Base-by-base conservation (phyloP, 1,140 invertebrate genomes). In the Neodiprion virginianus region DNA sequence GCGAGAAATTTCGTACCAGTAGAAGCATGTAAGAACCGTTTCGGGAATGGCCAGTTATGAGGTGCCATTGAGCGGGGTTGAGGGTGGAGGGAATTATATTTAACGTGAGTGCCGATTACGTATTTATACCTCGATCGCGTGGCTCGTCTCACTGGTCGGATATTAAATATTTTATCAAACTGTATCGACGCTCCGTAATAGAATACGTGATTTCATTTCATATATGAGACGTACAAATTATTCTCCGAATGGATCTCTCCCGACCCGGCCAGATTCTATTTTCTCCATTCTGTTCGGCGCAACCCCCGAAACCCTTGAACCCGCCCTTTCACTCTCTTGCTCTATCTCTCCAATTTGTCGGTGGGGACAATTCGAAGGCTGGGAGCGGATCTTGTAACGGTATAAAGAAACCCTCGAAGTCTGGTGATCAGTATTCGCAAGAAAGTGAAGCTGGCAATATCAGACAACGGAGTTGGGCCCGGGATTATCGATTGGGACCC, bases 401-500 rank as follows among this genome's bases (percentile, higher is more conserved):
- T 61, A 9, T 12, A 61, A 61, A 61, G 53, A 61, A 61, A 61
- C 53, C 53, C 53, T 61, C 11, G n/a, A 61, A 61, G 53, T 61
- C 11, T 12, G 0, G 11, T 17, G 53, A 61, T 61, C 53, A 61
- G 53, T 61, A 61, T 61, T 61, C 53, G 53, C 11, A 17, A 61
- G 53, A 61, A 61, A 40, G 53, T 17, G 7, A 61, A 61, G 4
- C 53, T 17, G 53, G 11, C 53, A 17, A 61, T 61, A 17, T 61
- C n/a, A 61, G 11, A 61, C 11, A 61, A 8, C 11, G n/a, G 11
- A 17, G 8, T 61, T 14, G n/a, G 53, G 53, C 53, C 53, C 53
- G 11, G 67, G 40, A 11, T 69, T 69, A 69, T 69, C 11, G 67
- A 69, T 69, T 69, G 11, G 11, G 21, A 69, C 14, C 67, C 67